Evolutionary conservation across 2,797 vertebrate species (phyloP).

Genomic region (Kryptopterus vitreolus): DNA sequence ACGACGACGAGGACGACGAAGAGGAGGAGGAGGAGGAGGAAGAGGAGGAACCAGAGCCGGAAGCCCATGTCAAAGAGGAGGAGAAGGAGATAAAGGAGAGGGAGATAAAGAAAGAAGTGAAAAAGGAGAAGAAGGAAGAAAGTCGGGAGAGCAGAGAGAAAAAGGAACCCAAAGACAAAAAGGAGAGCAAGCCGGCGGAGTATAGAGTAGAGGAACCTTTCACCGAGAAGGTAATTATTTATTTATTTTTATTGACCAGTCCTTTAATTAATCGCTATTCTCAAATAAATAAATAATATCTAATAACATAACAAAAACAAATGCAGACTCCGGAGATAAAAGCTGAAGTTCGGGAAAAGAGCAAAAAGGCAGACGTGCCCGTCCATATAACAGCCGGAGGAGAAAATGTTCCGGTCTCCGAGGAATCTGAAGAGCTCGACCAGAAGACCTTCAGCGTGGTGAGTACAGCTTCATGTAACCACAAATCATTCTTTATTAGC

Average conservation of each 20-base stretch:
- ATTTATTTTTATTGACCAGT: no score
- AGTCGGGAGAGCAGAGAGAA: constrained; percentile 84
- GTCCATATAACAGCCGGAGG: constrained; percentile 87
- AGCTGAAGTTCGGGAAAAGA: constrained; percentile 82
- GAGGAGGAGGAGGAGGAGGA: constrained; percentile 63
- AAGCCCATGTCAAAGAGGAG: constrained; percentile 56
- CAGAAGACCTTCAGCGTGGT: constrained; percentile 99
- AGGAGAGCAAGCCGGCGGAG: constrained; percentile 82
- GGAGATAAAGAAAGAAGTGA: constrained; percentile 77
- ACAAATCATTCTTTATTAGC: not conserved
- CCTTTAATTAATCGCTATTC: no score
- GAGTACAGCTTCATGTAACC: constrained; percentile 51
- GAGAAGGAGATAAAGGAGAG: constrained; percentile 84
- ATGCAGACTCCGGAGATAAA: constrained; percentile 80
- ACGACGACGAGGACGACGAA: constrained; percentile 68
- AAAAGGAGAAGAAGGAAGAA: constrained; percentile 87
- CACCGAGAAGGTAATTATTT: constrained; percentile 80
- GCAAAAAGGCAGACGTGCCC: constrained; percentile 83
- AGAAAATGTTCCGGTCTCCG: constrained; percentile 82
- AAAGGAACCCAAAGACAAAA: constrained; percentile 86
- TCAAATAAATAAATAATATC: no score
- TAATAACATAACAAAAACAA: not conserved
- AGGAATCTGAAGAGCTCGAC: constrained; percentile 96
- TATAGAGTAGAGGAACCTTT: constrained; percentile 83
- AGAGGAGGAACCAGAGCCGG: constrained; percentile 59